Evolutionary conservation across 2,797 vertebrate species (phyloP), one percentile per base, ranked within the genome.

Genomic region (Melopsittacus undulatus): DNA sequence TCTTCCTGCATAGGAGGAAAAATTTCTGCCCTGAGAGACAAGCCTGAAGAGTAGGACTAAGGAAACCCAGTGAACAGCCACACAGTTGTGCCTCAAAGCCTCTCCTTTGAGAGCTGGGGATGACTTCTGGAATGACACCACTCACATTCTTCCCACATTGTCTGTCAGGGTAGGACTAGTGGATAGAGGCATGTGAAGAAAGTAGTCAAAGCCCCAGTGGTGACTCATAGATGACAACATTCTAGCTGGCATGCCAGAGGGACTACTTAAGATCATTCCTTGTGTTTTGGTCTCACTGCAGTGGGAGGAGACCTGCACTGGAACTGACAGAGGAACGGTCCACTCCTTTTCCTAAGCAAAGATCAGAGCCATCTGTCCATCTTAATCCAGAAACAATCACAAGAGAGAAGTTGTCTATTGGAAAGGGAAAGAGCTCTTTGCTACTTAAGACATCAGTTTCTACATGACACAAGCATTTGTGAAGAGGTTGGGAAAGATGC

Each of bases 81-180:
- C 17, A 10, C 5, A 52, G 61, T 40, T 3, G 1, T 91, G 68
- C 29, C 79, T 83, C 82, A 75, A 7, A 48, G 13, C 23, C 30
- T 83, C 61, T 83, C 36, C 1, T 13, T 83, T 62, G 68, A 88
- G 42, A 82, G 69, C 0, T 0, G 76, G 26, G 57, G 30, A 81
- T 66, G 63, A 56, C 73, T 96, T 81, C 70, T 92, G 83, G 66
- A 88, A 91, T 16, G 69, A 86, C 63, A 91, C 36, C 62, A 59
- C 63, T 86, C 88, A 83, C 26, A 59, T 91, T 91, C 85, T 95
- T 96, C 95, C 92, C 63, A 75, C 80, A 84, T 57, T 82, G 85
- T 83, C 92, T 87, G 49, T 86, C 43, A 54, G 86, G 36, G 66
- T 57, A 86, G 83, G 81, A 87, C 77, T 84, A 54, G 66, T 43